Evolutionary conservation across 92 coral and sea anemone genomes (phyloP).

Genomic region (Siderastrea siderea): DNA sequence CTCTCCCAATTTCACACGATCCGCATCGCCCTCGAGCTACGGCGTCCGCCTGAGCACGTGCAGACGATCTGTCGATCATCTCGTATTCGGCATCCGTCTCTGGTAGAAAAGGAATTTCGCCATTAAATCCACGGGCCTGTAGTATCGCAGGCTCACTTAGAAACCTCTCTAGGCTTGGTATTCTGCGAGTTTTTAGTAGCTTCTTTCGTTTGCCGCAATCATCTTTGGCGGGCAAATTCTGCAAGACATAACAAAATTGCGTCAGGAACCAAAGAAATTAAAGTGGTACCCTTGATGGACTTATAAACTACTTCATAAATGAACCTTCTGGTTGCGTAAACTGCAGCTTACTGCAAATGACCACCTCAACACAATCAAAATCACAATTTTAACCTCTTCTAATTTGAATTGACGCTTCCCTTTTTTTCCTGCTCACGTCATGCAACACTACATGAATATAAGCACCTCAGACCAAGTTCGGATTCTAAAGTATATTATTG

Average conservation of each 20-base stretch:
- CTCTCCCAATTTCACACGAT: not conserved
- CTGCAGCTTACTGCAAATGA: too few relatives aligned
- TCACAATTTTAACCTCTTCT: too few relatives aligned
- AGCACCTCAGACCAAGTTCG: too few relatives aligned
- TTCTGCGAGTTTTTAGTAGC: not conserved
- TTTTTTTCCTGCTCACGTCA: too few relatives aligned
- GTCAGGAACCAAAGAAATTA: not conserved
- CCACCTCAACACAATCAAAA: too few relatives aligned
- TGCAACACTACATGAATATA: too few relatives aligned
- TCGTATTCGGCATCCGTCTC: not conserved
- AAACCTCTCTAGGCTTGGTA: not conserved
- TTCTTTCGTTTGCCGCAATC: not conserved
- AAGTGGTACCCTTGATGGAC: too few relatives aligned
- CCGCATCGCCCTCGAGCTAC: not conserved
- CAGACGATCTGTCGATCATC: not conserved
- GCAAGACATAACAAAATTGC: not conserved
- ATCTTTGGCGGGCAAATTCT: not conserved
- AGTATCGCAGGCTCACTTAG: constrained; percentile 17
- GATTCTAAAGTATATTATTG: too few relatives aligned
- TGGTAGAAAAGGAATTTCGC: not conserved
- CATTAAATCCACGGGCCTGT: not conserved
- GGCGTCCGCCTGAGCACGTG: not conserved
- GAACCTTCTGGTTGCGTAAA: too few relatives aligned
- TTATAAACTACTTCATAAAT: too few relatives aligned
- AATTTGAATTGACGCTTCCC: too few relatives aligned